Evolutionary conservation across 2,113 vertebrate species (phyloP), one percentile per base, ranked within the genome.

Genomic region (Canis aureus): DNA sequence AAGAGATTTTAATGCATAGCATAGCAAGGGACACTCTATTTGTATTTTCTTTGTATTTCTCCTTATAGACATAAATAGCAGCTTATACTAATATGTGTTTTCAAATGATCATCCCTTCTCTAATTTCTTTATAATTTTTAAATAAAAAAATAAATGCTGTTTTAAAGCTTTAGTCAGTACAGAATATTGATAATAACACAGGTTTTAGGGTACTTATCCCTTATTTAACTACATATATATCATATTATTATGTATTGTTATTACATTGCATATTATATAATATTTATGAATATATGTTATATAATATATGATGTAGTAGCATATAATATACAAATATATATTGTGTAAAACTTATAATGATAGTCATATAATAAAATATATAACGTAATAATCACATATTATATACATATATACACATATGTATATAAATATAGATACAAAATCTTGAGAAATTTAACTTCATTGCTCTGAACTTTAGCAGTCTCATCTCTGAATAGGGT

Each of bases 41-140:
- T 59, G 11, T n/a, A 86, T 23, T 94, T 92, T 66, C 55, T 74
- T 66, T 92, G 12, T 76, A 32, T n/a, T 86, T 96, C 86, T 96
- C 19, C 86, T 85, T 74, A 69, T 62, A 57, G 19, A 80, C 10
- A n/a, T 62, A 81, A 81, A 55, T 35, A 89, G 51, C 9, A 57
- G 12, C 38, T 76, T 49, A 55, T 35, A 38, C 4, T 93, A 81
- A 76, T 8, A 38, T 12, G 12, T 62, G 22, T 60, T 92, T 94
- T 94, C 43, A 59, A 90, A 81, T 38, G 19, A 82, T 81, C 3
- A 35, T 25, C 19, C 89, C 89, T 90, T 64, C n/a, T 80, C 17
- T 57, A 93, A 79, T 38, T 87, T 80, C 53, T 79, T 87, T 87
- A 53, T 53, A 71, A 38, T 51, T 83, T 74, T 43, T 10, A 82